Evolutionary conservation across 2,113 vertebrate species (phyloP).

Genomic region (Hystrix brachyura): DNA sequence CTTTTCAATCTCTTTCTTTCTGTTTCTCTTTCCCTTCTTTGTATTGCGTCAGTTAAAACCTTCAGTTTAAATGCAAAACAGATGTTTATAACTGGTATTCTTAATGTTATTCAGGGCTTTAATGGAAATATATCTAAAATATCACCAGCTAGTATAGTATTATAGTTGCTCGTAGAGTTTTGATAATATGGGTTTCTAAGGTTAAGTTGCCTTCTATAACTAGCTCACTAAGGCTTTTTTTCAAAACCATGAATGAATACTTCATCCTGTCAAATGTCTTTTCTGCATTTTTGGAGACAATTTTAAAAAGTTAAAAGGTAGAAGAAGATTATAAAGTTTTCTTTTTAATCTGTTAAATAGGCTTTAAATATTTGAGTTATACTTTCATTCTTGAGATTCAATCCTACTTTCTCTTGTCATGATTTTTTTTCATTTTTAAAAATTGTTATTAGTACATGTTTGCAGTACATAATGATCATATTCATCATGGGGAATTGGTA

Average conservation of each 20-base stretch:
- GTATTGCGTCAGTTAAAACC: background rate
- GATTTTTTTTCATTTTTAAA: background rate
- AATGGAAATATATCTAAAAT: background rate
- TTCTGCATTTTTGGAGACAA: background rate
- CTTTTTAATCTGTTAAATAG: background rate
- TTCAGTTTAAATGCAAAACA: background rate
- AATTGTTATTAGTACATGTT: background rate
- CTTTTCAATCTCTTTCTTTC: background rate
- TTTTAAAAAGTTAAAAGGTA: background rate
- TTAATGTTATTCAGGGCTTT: constrained; percentile 34
- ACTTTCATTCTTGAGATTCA: constrained; percentile 65
- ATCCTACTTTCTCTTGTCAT: background rate
- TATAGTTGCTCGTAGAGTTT: constrained; percentile 3
- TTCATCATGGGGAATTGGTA: background rate
- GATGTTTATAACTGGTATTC: background rate
- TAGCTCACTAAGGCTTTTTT: constrained; percentile 38
- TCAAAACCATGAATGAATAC: background rate
- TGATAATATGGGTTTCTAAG: background rate
- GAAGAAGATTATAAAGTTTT: background rate
- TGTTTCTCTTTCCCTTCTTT: background rate
- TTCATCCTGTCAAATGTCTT: background rate
- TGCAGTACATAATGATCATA: background rate
- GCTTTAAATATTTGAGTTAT: constrained; percentile 37
- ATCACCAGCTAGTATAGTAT: background rate
- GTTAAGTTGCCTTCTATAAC: background rate